phyloP scores from a whole-genome alignment of 2,797 vertebrate species.

The Manis pentadactyla region DNA sequence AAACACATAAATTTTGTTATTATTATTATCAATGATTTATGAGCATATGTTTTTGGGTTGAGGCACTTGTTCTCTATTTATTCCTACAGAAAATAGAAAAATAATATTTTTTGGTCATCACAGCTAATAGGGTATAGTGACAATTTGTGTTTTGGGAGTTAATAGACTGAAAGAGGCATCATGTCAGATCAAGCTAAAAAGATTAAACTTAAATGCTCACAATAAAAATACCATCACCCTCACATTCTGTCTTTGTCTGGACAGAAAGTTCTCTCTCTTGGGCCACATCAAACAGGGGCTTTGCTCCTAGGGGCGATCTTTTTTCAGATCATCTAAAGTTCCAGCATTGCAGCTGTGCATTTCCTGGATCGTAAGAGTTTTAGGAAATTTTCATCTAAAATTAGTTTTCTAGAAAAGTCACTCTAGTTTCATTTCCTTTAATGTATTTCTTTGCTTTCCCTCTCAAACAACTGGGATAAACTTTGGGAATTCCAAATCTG shows the following conservation, averaged over 20 bases:
- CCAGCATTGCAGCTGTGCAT: neutral
- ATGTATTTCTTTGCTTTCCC: neutral
- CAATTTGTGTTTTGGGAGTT: neutral
- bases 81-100: neutral
- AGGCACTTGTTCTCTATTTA: neutral
- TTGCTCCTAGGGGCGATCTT: neutral
- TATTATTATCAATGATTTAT: neutral
- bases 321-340: neutral
- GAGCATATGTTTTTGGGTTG: neutral
- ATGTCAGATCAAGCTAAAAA: neutral
- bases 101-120: neutral
- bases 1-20: neutral
- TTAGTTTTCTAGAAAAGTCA: neutral
- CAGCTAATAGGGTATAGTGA: neutral
- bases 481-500: neutral
- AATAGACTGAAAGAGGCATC: neutral
- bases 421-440: neutral
- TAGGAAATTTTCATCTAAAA: constrained; percentile 5
- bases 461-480: neutral
- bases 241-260: neutral
- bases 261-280: neutral
- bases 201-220: neutral
- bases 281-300: neutral
- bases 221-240: neutral
- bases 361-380: neutral